Evolutionary conservation across 2,797 vertebrate genomes (phyloP).

Genomic region (Xyrichtys novacula): DNA sequence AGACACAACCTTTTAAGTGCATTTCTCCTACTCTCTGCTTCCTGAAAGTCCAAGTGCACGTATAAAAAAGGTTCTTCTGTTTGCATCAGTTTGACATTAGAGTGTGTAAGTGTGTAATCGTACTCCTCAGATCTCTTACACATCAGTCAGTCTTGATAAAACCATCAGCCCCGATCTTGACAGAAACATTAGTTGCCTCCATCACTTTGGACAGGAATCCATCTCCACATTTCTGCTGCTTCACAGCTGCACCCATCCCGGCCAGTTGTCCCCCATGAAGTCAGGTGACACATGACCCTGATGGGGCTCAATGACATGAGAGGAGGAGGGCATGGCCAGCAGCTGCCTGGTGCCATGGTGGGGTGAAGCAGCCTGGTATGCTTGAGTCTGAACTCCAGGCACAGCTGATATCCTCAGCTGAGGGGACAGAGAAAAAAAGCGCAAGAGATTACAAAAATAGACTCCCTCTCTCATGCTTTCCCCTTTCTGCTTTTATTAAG

Average conservation of each 20-base stretch:
- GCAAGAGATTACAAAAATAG: conserved; percentile 77
- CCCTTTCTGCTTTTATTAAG: conserved; percentile 69
- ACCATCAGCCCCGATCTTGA: conserved; percentile 13
- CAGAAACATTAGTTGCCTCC: conserved; percentile 42
- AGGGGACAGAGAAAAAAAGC: conserved; percentile 56
- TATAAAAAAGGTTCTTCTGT: too few species aligned
- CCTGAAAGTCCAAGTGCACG: too few species aligned
- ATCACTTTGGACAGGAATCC: conserved; percentile 57
- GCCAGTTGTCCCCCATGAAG: conserved; percentile 70
- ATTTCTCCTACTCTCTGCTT: too few species aligned
- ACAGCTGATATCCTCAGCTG: conserved; percentile 79
- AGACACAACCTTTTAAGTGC: too few species aligned
- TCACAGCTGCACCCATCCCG: conserved; percentile 71
- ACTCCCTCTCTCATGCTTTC: conserved; percentile 43
- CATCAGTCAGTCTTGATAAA: too few species aligned
- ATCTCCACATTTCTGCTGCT: conserved; percentile 36
- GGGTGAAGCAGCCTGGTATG: conserved; percentile 76
- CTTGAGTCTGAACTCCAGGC: conserved; percentile 74
- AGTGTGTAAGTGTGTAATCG: too few species aligned
- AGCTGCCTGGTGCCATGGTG: conserved; percentile 78
- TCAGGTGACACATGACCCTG: conserved; percentile 74
- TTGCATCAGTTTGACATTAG: too few species aligned
- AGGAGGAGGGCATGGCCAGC: conserved; percentile 72
- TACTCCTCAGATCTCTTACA: too few species aligned
- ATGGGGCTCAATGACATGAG: conserved; percentile 60